Evolutionary conservation across 53 echinoderm and acorn worm genomes (phyloP).

Genomic region (Echinometra lucunter): DNA sequence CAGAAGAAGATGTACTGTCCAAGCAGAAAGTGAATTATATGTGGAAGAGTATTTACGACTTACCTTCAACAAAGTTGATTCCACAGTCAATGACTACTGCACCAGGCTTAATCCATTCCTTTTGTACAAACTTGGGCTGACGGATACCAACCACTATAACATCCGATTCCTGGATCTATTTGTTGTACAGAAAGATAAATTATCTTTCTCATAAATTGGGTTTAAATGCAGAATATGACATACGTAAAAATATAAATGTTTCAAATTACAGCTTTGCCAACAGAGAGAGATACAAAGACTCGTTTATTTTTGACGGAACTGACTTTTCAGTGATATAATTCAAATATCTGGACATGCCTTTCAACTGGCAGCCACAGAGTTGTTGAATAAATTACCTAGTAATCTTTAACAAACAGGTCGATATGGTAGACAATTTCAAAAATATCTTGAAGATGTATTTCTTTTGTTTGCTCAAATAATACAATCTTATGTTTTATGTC

Average conservation of each 20-base stretch:
- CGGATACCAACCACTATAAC: constrained; percentile 93
- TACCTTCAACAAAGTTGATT: constrained; percentile 95
- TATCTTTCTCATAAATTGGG: neutral
- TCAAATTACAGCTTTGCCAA: neutral
- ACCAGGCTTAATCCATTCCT: constrained; percentile 97
- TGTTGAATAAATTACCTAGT: too few species aligned
- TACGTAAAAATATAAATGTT: neutral
- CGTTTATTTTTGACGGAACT: too few species aligned
- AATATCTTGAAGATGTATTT: too few species aligned
- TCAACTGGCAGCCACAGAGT: too few species aligned
- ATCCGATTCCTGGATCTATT: constrained; percentile 87
- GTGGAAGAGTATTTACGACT: neutral
- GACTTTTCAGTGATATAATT: too few species aligned
- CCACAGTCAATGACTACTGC: constrained; percentile 98
- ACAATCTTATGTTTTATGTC: too few species aligned
- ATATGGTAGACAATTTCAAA: too few species aligned
- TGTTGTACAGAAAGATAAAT: neutral
- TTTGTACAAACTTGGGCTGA: constrained; percentile 89
- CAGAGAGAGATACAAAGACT: too few species aligned
- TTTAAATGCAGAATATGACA: neutral
- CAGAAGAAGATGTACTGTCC: too few species aligned
- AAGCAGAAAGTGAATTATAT: neutral
- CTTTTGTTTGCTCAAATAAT: too few species aligned
- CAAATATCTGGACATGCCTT: too few species aligned
- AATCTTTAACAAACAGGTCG: too few species aligned